Percentiles rank a stretch among this genome's conserved stretches.
Evolutionary conservation across 2,113 vertebrate species (phyloP).

Genomic region (Eulemur rufifrons): DNA sequence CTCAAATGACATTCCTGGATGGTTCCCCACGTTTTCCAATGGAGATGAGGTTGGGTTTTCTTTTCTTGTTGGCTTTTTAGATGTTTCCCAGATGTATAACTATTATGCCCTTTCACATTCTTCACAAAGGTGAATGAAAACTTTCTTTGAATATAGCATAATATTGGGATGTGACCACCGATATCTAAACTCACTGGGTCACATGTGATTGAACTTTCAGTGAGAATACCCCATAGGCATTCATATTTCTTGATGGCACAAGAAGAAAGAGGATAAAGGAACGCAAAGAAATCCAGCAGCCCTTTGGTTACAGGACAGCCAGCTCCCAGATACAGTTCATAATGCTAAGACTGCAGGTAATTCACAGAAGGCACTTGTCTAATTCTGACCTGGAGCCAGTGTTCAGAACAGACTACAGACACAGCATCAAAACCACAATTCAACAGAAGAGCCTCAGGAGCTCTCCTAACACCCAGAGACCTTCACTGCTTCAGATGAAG

Average conservation of each 20-base stretch:
- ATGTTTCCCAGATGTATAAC: not conserved
- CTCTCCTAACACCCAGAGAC: not conserved
- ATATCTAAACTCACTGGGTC: slow-evolving; percentile 31
- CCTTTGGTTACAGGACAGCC: not conserved
- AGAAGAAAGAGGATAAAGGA: slow-evolving; percentile 14
- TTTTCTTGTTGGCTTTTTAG: slow-evolving; percentile 40
- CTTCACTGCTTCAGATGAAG: not conserved
- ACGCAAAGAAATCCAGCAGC: slow-evolving; percentile 20
- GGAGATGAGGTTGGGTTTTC: not conserved
- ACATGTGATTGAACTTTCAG: slow-evolving; percentile 44
- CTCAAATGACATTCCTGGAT: not conserved
- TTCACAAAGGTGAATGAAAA: slow-evolving; percentile 54
- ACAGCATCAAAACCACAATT: not conserved
- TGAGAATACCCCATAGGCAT: not conserved
- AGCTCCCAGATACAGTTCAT: not conserved
- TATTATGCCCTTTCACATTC: not conserved
- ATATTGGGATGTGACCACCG: slow-evolving; percentile 26
- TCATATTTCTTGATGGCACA: slow-evolving; percentile 27
- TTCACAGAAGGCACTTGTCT: not conserved
- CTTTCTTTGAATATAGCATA: slow-evolving; percentile 31
- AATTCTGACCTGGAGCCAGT: not conserved
- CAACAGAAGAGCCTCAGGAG: not conserved
- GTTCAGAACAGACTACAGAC: not conserved
- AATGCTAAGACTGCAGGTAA: not conserved
- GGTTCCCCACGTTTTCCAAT: not conserved